Base-by-base conservation (phyloP, 1,140 invertebrate species). In the Manduca sexta region DNA sequence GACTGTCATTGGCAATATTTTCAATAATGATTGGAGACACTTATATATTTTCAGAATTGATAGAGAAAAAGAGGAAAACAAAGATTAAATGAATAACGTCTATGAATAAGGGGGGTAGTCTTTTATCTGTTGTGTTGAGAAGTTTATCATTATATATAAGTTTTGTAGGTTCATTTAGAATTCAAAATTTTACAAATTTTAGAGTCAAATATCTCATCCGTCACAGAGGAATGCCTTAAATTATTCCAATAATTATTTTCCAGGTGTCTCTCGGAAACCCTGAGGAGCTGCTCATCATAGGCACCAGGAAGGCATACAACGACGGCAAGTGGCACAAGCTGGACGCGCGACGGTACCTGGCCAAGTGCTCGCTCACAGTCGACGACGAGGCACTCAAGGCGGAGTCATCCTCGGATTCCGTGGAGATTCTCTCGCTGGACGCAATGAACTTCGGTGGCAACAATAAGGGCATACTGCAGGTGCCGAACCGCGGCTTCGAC, bases 401-500 rank as follows among this genome's bases (percentile, higher is more conserved):
- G 60, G 88, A 72, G 51, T 79, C 49, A 12, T 59, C 13, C 49
- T 86, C 78, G 51, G 72, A 39, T 56, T 63, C 49, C 60, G 65
- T 65, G 73, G 83, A 62, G 55, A 95, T 70, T 67, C 87, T 7
- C 75, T 89, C 34, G 75, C 88, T 42, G 88, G 94, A 68, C 76
- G 91, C 70, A 11, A 92, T 99, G 64, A 98, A 93, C 78, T 93
- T 99, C 57, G 97, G 97, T 52, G 97, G 97, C 1, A 94, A 93
- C 79, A 87, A 89, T n/a, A 92, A 92, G 60, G 83, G 87, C 15
- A 91, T 91, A 41, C 72, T 84, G 10, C 87, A 90, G 26, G 91
- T 94, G 0, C 91, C 90, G 0, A 90, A 89, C 37, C 80, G 88
- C 16, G 94, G 94, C 42, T 99, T 98, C 76, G 96, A 98, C 66